These are phyloP conservation scores for Xanthorhoe spadicearia DNA, from an alignment of 2,888 invertebrate genomes.

Conservation along the genomic window DNA sequence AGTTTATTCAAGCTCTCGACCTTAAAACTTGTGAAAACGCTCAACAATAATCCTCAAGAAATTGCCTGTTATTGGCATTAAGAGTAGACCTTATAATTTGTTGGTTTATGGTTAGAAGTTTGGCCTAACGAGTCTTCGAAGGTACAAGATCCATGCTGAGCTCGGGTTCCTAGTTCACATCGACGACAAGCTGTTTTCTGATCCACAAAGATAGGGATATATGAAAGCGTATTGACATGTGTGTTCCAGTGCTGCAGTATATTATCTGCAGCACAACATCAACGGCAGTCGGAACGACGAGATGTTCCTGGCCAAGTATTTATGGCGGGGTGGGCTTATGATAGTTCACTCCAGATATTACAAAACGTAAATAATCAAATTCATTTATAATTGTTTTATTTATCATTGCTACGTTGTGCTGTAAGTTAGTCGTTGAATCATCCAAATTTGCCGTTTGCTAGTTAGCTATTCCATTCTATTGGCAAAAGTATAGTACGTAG, in stretches of 20 bases:
- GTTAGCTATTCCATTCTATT: constrained; percentile 3
- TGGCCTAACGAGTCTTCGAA: constrained; percentile 18
- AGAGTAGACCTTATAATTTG: background rate
- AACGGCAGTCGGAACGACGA: background rate
- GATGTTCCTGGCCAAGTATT: constrained; percentile 5
- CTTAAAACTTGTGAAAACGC: too few species aligned
- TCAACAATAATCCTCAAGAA: too few species aligned
- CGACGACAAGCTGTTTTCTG: background rate
- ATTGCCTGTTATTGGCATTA: background rate
- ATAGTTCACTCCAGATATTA: background rate
- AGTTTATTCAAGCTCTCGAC: background rate
- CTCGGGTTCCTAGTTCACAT: background rate
- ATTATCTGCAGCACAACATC: background rate
- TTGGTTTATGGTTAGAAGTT: background rate
- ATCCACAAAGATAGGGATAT: background rate
- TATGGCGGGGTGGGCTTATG: background rate
- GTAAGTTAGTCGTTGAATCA: background rate
- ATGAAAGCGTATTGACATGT: constrained; percentile 7
- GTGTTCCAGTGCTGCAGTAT: constrained; percentile 15
- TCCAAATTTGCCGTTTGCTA: background rate
- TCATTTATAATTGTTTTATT: constrained; percentile 9
- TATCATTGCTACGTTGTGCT: constrained; percentile 12
- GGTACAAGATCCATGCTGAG: background rate
- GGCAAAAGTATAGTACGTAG: constrained; percentile 1
- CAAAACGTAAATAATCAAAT: constrained; percentile 5